phyloP scores from a whole-genome alignment of 2,113 vertebrate genomes.

The Cathartes aura region DNA sequence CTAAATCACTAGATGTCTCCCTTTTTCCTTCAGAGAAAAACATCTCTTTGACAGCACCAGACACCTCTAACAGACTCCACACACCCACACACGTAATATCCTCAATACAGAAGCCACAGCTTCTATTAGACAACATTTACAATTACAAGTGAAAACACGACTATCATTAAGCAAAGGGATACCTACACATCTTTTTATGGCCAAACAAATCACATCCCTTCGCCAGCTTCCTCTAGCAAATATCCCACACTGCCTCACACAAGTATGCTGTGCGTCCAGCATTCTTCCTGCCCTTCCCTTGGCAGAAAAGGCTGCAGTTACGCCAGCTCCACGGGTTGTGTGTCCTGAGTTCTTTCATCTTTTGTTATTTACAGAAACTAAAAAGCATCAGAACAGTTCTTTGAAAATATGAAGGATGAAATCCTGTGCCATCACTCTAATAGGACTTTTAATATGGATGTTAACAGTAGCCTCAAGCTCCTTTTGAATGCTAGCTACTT shows the following conservation, averaged over 20 bases:
- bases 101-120: conserved; percentile 9
- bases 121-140: conserved; percentile 23
- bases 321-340: neutral
- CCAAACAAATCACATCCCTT: neutral
- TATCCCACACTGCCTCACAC: neutral
- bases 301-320: neutral
- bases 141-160: conserved; percentile 12
- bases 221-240: neutral
- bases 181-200: conserved; percentile 19
- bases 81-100: neutral
- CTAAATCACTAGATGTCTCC: conserved; percentile 60
- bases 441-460: neutral
- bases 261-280: neutral
- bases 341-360: neutral
- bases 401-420: neutral
- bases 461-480: neutral
- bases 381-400: neutral
- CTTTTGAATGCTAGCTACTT: neutral
- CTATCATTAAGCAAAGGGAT: conserved; percentile 16
- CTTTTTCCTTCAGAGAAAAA: conserved; percentile 50
- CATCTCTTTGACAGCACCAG: neutral
- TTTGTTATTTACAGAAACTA: neutral
- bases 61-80: neutral
- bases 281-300: neutral
- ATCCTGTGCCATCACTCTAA: neutral